Evolutionary conservation across 2,888 invertebrate species (phyloP).

Genomic region (Plagiodera versicolora): DNA sequence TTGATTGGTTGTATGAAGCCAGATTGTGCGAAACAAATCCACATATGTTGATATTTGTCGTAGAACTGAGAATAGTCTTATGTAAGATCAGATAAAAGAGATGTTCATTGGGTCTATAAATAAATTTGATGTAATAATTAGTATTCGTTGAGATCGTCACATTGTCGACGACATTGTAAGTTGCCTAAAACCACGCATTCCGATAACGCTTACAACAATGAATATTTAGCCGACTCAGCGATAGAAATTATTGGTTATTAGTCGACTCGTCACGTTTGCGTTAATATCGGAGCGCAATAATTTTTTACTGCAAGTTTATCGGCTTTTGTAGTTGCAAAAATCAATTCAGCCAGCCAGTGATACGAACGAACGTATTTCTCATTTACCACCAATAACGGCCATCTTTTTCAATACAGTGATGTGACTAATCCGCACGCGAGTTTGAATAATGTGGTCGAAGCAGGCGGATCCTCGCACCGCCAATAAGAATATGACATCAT

Average conservation of each 20-base stretch:
- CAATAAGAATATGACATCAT: conserved; percentile 51
- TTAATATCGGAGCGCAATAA: conserved; percentile 21
- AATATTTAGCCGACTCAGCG: conserved; percentile 26
- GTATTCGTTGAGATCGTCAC: background rate
- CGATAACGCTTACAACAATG: conserved; percentile 14
- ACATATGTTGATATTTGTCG: background rate
- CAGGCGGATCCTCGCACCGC: conserved; percentile 49
- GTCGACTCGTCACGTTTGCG: conserved; percentile 24
- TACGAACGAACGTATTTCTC: background rate
- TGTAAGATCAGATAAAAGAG: background rate
- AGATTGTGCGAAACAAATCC: background rate
- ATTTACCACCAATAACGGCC: background rate
- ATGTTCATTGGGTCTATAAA: background rate
- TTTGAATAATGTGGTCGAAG: conserved; percentile 51
- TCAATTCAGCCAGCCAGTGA: conserved; percentile 14
- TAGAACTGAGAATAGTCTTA: background rate
- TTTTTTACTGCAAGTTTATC: conserved; percentile 30
- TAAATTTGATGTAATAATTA: background rate
- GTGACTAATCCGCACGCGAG: conserved; percentile 17
- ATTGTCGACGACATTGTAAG: background rate
- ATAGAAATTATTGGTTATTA: conserved; percentile 18
- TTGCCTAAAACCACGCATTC: background rate
- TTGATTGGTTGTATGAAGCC: background rate
- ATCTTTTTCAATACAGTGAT: conserved; percentile 19
- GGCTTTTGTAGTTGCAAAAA: conserved; percentile 18